Base-by-base conservation (phyloP, 37 sponge, comb jelly and placozoan species). In the Crambe crambe region DNA sequence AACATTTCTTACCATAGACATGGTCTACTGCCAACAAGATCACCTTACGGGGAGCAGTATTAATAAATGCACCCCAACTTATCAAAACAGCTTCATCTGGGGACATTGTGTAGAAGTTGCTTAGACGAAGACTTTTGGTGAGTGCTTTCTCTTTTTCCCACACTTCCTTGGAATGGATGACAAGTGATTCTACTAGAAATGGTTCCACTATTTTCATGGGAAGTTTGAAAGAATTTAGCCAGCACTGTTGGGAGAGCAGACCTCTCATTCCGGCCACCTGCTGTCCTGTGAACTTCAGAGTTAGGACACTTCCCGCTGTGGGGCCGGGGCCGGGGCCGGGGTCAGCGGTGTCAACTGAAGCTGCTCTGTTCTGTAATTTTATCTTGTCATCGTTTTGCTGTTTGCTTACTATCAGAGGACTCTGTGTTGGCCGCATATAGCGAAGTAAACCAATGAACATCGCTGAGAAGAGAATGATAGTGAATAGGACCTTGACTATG, bases 261-360 rank as follows among this genome's bases (percentile, higher is more conserved):
- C 67, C 75, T 83, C 83, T 42, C 0, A 83, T 18, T 9, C 84
- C 84, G 6, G 84, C 84, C 5, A 68, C 38, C 70, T 66, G 77
- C 58, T 83, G 84, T 29, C 84, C 84, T 4, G 84, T 69, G 70
- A 58, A 83, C 32, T 37, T 26, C 69, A 83, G 69, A 9, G 84
- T 83, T 31, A 83, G 65, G 22, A 83, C 59, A 26, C 58, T 58
- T n/a, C 84, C 83, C 25, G 10, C 25, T 62, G 15, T 25, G 6
- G 27, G 63, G n/a, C n/a, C n/a, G n/a, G n/a, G n/a, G n/a, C n/a
- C n/a, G n/a, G n/a, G n/a, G n/a, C n/a, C n/a, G n/a, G n/a, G n/a
- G n/a, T n/a, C n/a, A n/a, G n/a, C n/a, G n/a, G n/a, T n/a, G n/a
- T n/a, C n/a, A n/a, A n/a, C n/a, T n/a, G n/a, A n/a, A n/a, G n/a